Evolutionary conservation across 2,113 vertebrate genomes (phyloP).

Genomic region (Scalopus aquaticus): DNA sequence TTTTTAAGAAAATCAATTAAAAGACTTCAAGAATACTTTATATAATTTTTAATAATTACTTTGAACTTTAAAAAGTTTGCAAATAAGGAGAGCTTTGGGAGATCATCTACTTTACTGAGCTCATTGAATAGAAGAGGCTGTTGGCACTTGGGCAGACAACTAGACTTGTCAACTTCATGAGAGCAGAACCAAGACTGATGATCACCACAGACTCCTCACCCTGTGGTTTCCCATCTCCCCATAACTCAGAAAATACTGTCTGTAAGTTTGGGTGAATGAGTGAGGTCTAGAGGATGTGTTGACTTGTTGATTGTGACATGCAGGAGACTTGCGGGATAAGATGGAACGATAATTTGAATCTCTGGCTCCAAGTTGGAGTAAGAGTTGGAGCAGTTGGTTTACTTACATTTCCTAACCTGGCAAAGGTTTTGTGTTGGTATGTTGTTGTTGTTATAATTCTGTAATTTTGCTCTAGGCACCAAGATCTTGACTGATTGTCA

Average conservation of each 20-base stretch:
- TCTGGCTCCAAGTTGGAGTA: background rate
- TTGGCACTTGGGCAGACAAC: too few relatives aligned
- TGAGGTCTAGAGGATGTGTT: background rate
- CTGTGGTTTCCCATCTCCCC: background rate
- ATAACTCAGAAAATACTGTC: background rate
- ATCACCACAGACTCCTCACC: background rate
- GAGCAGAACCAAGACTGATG: background rate
- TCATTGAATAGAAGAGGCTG: background rate
- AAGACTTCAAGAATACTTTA: background rate
- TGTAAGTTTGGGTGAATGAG: background rate
- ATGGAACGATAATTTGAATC: background rate
- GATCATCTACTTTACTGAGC: background rate
- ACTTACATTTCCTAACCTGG: background rate
- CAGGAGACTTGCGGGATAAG: background rate
- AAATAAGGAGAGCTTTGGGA: background rate
- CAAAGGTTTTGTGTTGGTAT: background rate
- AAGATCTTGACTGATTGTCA: background rate
- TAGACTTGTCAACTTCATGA: background rate
- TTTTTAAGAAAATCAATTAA: constrained; percentile 26
- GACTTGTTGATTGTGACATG: background rate
- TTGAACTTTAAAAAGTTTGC: constrained; percentile 18
- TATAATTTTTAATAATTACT: background rate
- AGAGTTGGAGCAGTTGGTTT: background rate
- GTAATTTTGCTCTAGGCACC: background rate
- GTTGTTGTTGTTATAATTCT: background rate